Evolutionary conservation across 2,797 vertebrate genomes (phyloP).

Genomic region (Smutsia gigantea): DNA sequence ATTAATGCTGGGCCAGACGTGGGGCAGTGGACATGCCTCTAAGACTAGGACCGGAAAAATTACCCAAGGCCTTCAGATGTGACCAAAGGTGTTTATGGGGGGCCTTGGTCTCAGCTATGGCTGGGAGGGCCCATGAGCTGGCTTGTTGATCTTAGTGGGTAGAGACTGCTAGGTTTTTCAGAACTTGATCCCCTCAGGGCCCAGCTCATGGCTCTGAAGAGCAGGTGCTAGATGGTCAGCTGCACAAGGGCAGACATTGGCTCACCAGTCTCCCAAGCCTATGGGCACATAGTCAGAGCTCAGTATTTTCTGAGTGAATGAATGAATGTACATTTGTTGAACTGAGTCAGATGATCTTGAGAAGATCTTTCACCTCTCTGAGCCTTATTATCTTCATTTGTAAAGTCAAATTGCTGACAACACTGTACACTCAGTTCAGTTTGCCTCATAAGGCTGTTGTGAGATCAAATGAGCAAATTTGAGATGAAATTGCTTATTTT

Average conservation of each 20-base stretch:
- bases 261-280: not conserved
- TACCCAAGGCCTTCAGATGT: not conserved
- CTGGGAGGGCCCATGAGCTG: not conserved
- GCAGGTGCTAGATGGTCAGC: not conserved
- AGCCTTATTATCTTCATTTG: not conserved
- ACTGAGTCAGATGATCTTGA: not conserved
- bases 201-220: not conserved
- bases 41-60: not conserved
- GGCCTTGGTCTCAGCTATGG: not conserved
- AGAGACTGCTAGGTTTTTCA: not conserved
- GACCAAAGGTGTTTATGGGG: not conserved
- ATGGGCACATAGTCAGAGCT: no score
- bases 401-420: not conserved
- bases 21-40: not conserved
- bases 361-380: not conserved
- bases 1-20: not conserved
- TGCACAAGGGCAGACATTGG: not conserved
- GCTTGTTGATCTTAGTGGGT: not conserved
- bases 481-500: not conserved
- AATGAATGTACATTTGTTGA: not conserved
- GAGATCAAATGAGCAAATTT: not conserved
- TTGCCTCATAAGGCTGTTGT: not conserved
- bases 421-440: not conserved
- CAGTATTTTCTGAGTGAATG: not conserved
- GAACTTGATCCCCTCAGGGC: not conserved